Evolutionary conservation across 2,888 invertebrate genomes (phyloP).

Genomic region (Melanostoma scalare): DNA sequence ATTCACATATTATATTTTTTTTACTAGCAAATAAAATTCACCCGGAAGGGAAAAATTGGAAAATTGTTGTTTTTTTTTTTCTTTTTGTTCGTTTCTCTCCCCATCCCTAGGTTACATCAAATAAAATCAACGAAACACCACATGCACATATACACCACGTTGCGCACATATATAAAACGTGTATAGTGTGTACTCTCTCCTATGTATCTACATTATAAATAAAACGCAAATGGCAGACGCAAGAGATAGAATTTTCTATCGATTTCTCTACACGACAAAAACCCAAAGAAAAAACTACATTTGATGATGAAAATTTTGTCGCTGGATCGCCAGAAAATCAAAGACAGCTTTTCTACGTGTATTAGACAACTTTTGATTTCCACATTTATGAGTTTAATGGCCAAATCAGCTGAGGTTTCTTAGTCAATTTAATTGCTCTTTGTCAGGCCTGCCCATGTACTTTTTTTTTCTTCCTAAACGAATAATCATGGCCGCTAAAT

Average conservation of each 20-base stretch:
- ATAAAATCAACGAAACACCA: conserved; percentile 53
- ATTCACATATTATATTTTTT: background rate
- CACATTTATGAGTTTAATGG: background rate
- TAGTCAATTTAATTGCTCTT: background rate
- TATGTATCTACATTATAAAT: conserved; percentile 50
- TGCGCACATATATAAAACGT: conserved; percentile 17
- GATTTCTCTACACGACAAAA: conserved; percentile 74
- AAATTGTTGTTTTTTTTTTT: conserved; percentile 40
- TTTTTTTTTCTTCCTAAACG: conserved; percentile 12
- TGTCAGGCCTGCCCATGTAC: background rate
- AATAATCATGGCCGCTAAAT: conserved; percentile 64
- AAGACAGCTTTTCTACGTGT: background rate
- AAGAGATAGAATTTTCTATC: conserved; percentile 76
- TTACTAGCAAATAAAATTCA: conserved; percentile 1
- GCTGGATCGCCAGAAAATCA: conserved; percentile 8
- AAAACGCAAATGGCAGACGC: conserved; percentile 69
- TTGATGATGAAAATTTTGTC: background rate
- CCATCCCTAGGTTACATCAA: conserved; percentile 57
- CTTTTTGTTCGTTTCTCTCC: background rate
- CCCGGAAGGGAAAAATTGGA: conserved; percentile 54
- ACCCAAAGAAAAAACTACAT: conserved; percentile 7
- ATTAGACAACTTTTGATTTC: background rate
- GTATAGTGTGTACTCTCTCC: conserved; percentile 4
- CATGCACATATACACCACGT: conserved; percentile 45
- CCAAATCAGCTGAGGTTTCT: background rate